Conservation (phyloP, 2,113 vertebrate species). For the Tragelaphus scriptus region DNA sequence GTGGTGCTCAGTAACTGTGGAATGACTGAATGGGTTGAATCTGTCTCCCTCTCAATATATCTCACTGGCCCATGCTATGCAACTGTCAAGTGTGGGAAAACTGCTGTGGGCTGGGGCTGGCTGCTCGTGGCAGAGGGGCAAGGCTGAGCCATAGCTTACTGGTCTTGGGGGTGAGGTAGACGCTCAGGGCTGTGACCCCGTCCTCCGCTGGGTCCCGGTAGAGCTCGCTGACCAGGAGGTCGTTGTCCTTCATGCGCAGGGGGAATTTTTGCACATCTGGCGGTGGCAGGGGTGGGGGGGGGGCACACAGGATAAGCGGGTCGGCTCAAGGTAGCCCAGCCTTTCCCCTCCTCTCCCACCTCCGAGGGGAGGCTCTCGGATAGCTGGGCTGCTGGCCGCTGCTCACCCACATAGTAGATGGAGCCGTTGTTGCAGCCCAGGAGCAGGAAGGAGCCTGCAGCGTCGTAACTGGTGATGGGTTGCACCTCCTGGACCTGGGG, state of each 20-base stretch:
- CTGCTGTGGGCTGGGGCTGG: not conserved
- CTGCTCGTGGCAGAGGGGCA: fast-evolving
- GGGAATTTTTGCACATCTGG: slow-evolving; percentile 94
- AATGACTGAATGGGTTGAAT: not conserved
- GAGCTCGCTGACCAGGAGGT: slow-evolving; percentile 92
- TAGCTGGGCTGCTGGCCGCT: fast-evolving
- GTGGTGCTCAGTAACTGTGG: not conserved
- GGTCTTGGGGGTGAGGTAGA: slow-evolving; percentile 94
- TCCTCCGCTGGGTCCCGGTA: slow-evolving; percentile 92
- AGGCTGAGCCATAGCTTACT: slow-evolving; percentile 75
- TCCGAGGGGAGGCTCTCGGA: not conserved
- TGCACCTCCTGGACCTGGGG: slow-evolving; percentile 92
- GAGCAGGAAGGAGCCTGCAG: slow-evolving; percentile 92
- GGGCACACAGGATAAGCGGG: fast-evolving
- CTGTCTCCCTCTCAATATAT: no score
- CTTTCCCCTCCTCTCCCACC: not conserved
- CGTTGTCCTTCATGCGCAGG: slow-evolving; percentile 94
- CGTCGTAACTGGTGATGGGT: slow-evolving; percentile 94
- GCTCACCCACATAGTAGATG: slow-evolving; percentile 93
- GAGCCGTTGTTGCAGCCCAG: slow-evolving; percentile 94
- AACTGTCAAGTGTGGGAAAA: not conserved
- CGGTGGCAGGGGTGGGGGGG: fast-evolving
- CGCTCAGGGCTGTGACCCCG: slow-evolving; percentile 91
- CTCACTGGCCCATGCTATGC: not conserved
- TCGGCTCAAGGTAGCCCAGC: fast-evolving